These are phyloP conservation scores for Chaetodon trifascialis DNA, from an alignment of 2,113 vertebrate genomes.

Conservation along the genomic window DNA sequence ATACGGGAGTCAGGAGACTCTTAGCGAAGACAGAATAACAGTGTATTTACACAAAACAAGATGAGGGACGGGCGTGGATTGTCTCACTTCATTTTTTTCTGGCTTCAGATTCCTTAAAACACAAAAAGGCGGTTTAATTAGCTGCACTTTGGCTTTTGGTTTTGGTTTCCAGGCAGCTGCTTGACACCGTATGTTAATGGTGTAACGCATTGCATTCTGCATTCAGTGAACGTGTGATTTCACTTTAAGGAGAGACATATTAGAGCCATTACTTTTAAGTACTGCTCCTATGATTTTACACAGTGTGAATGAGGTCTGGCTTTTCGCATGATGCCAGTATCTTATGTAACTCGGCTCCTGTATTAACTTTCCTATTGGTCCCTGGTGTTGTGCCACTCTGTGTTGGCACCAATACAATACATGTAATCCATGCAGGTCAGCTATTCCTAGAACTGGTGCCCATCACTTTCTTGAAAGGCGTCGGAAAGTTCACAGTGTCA, in stretches of 20 bases:
- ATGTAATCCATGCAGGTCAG: constrained; percentile 18
- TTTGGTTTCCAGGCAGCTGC: not conserved
- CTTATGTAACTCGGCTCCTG: not conserved
- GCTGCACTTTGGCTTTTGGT: not conserved
- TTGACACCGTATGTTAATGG: not conserved
- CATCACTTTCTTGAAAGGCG: constrained; percentile 4
- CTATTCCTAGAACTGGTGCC: constrained; percentile 56
- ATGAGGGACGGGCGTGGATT: not conserved
- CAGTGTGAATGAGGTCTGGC: not conserved
- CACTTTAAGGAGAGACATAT: not conserved
- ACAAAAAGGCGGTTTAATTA: not conserved
- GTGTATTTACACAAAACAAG: constrained; percentile 77
- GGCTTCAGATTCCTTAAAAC: not conserved
- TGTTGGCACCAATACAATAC: constrained; percentile 12
- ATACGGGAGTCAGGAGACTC: constrained; percentile 51
- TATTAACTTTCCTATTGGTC: constrained; percentile 12
- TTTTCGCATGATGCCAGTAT: not conserved
- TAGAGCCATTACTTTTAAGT: not conserved
- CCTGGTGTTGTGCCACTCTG: not conserved
- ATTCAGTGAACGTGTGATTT: not conserved
- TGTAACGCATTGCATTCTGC: not conserved
- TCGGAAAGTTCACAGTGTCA: not conserved
- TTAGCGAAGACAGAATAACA: not conserved
- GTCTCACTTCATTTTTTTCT: not conserved
- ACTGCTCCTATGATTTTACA: not conserved